Conservation (phyloP, 2,113 vertebrate species). For the Sminthopsis crassicaudata region DNA sequence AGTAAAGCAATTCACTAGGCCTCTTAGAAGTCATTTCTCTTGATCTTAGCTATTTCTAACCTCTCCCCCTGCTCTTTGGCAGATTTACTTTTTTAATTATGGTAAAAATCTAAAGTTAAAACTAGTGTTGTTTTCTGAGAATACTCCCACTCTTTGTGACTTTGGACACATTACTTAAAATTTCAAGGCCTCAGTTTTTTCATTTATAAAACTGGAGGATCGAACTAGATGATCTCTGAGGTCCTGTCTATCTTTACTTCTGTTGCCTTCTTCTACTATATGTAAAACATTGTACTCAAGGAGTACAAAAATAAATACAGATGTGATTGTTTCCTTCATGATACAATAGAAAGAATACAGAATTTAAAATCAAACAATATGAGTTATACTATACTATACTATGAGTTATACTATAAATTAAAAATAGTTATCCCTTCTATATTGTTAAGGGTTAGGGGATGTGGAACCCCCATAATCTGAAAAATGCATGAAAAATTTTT, state of each 20-base stretch:
- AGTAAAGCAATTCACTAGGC: not conserved
- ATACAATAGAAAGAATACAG: not conserved
- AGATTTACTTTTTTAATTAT: too few species aligned
- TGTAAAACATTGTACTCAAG: not conserved
- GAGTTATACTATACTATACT: too few species aligned
- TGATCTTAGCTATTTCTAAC: not conserved
- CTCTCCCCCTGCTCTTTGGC: not conserved
- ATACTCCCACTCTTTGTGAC: not conserved
- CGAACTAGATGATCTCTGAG: not conserved
- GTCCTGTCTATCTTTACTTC: not conserved
- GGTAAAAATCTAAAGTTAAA: not conserved
- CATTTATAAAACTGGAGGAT: not conserved
- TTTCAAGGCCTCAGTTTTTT: not conserved
- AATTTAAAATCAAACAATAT: not conserved
- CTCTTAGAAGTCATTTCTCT: not conserved
- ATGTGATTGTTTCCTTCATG: not conserved
- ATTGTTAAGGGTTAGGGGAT: too few species aligned
- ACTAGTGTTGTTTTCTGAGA: not conserved
- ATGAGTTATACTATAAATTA: not conserved
- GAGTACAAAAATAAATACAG: not conserved
- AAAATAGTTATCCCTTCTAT: too few species aligned
- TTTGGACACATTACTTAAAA: not conserved
- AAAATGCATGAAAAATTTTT: too few species aligned
- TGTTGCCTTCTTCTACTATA: not conserved
- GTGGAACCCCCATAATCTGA: too few species aligned